Evolutionary conservation across 2,113 vertebrate species (phyloP).

Genomic region (Numenius arquata): DNA sequence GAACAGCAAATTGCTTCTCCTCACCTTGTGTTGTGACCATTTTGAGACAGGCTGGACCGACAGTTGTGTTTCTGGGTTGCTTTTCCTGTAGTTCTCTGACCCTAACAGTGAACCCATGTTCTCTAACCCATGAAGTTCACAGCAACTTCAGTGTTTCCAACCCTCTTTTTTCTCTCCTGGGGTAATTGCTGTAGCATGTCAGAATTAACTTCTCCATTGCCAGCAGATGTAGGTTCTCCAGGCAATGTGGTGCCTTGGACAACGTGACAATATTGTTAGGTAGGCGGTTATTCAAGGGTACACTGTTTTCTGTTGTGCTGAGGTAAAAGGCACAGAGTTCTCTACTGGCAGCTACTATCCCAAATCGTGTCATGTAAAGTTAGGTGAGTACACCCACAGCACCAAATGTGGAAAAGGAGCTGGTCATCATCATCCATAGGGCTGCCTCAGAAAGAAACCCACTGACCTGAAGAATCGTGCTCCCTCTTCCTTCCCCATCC

Average conservation of each 20-base stretch:
- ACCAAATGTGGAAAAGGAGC: not conserved
- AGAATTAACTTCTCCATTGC: not conserved
- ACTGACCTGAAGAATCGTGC: not conserved
- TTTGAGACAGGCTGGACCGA: not conserved
- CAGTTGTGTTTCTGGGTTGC: not conserved
- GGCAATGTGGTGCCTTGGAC: not conserved
- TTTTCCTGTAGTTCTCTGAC: not conserved
- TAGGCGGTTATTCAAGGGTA: not conserved
- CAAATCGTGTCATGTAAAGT: not conserved
- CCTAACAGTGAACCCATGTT: too few relatives aligned
- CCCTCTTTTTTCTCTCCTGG: not conserved
- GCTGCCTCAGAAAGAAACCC: not conserved
- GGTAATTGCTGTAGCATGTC: not conserved
- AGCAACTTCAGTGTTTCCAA: not conserved
- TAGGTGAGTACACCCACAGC: not conserved
- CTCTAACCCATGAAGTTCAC: not conserved
- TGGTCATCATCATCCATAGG: not conserved
- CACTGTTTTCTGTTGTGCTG: rapidly evolving
- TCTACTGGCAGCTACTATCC: not conserved
- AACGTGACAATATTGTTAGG: not conserved
- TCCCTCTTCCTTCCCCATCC: not conserved
- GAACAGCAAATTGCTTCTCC: not conserved
- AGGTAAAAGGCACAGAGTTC: not conserved
- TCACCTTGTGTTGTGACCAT: not conserved
- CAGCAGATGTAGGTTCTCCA: not conserved